Evolutionary conservation across 2,797 vertebrate genomes (phyloP), one percentile per base, ranked within the genome.

Genomic region (Myotis daubentonii): DNA sequence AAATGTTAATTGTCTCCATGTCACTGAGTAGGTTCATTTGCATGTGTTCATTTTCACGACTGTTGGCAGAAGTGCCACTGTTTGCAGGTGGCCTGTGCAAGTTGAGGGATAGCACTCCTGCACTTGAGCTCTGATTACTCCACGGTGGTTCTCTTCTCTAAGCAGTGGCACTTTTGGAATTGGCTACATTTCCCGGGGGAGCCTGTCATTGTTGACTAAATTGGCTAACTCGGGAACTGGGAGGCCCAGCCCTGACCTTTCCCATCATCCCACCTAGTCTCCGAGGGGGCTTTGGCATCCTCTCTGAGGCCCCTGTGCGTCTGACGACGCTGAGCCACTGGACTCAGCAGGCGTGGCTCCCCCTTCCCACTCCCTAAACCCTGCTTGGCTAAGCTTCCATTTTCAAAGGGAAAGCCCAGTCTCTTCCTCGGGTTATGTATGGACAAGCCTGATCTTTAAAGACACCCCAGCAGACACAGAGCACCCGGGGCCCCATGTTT

Each of bases 401-500:
- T 93, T 95, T 83, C 84, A 82, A 91, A 91, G 81, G 85, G 81
- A 96, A 94, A 96, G 60, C 74, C 88, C 57, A 12, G 12, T 91
- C 25, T 95, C 94, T 88, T 93, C 12, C 83, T 92, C 10, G 1
- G 60, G 86, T 93, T 93, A 36, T 82, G 9, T 85, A 86, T 96
- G 66, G 95, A 80, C 94, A 86, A 62, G 94, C 95, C 87, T 89
- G 92, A 75, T 96, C 94, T 94, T 93, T 44, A 49, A 93, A 94
- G 55, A 89, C 93, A 72, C 85, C 94, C 96, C 94, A 86, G 88
- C 97, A 96, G 95, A 95, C 20, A 44, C 2, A 2, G 93, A 94
- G 89, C 62, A 55, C 88, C 91, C 30, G 12, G 94, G 96, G 89
- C 86, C 94, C 12, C 78, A 44, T 51, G 95, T 94, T 83, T 94